phyloP scores from a whole-genome alignment of 92 coral and sea anemone genomes.

The Desmophyllum pertusum region DNA sequence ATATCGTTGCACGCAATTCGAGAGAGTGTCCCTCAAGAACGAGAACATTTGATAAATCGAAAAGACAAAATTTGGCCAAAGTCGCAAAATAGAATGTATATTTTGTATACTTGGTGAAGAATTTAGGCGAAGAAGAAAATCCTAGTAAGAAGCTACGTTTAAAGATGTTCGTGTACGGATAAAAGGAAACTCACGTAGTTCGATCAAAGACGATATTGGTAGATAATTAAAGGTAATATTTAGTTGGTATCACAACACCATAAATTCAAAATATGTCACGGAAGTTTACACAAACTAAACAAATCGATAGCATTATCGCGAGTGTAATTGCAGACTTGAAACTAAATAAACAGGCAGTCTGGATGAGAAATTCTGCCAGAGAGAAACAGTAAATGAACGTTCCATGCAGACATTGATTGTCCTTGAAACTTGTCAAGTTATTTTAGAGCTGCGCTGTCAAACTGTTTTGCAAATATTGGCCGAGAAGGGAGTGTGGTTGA shows the following conservation, averaged over 20 bases:
- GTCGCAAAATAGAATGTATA: not conserved
- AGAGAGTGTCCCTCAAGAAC: not conserved
- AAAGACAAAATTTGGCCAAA: not conserved
- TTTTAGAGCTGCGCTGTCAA: not conserved
- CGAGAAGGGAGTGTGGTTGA: constrained; percentile 14
- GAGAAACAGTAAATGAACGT: not conserved
- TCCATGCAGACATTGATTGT: not conserved
- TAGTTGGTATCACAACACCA: constrained; percentile 50
- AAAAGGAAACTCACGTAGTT: constrained; percentile 29
- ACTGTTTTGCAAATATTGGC: constrained; percentile 48
- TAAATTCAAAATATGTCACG: constrained; percentile 59
- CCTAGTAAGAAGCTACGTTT: not conserved
- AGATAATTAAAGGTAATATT: constrained; percentile 23
- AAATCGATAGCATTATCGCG: constrained; percentile 54
- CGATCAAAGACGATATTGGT: constrained; percentile 36
- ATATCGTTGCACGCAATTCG: constrained; percentile 22
- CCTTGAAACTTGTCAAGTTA: not conserved
- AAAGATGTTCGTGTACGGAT: constrained; percentile 32
- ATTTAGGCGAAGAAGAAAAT: not conserved
- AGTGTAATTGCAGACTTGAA: constrained; percentile 41
- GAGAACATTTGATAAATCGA: not conserved
- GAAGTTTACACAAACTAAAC: constrained; percentile 57
- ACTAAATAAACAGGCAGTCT: constrained; percentile 44
- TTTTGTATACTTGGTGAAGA: not conserved
- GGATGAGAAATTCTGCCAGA: not conserved